Base-by-base conservation (phyloP, 1,140 invertebrate species). In the Alviniconcha marisindica region DNA sequence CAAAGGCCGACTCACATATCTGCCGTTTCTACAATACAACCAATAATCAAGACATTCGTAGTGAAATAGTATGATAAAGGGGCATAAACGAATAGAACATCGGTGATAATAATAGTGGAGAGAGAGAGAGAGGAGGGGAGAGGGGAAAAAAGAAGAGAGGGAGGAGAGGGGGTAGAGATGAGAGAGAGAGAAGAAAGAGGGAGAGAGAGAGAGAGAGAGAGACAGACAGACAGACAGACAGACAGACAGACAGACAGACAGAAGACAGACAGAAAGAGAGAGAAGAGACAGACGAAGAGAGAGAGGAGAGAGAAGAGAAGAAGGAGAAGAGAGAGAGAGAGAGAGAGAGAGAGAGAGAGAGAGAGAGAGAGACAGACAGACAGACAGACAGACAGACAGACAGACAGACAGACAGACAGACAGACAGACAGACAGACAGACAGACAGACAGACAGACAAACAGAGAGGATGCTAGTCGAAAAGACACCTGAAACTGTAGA, bases 251-350 rank as follows among this genome's bases (percentile, higher is more conserved):
- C n/a, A 63, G 76, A 66, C 5, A 63, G 56, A 63, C 18, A 63
- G 78, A 78, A 28, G 15, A n/a, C n/a, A n/a, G n/a, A n/a, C n/a
- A n/a, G n/a, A n/a, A n/a, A n/a, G n/a, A n/a, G n/a, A n/a, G n/a
- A n/a, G n/a, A n/a, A n/a, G n/a, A n/a, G n/a, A n/a, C n/a, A n/a
- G n/a, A n/a, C n/a, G n/a, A n/a, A n/a, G n/a, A n/a, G n/a, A n/a
- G n/a, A n/a, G n/a, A n/a, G n/a, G n/a, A n/a, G n/a, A n/a, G n/a
- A n/a, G n/a, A n/a, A n/a, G n/a, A n/a, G n/a, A n/a, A n/a, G n/a
- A n/a, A n/a, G n/a, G n/a, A n/a, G n/a, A n/a, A n/a, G n/a, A n/a
- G 76, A 78, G 42, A 82, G 80, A 82, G 42, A 73, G 48, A 73
- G 63, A 71, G 80, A 73, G 80, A 73, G 80, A 69, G 63, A 73